Base-by-base conservation (phyloP, 2,888 invertebrate species). In the Rhopalosiphum nymphaeae region DNA sequence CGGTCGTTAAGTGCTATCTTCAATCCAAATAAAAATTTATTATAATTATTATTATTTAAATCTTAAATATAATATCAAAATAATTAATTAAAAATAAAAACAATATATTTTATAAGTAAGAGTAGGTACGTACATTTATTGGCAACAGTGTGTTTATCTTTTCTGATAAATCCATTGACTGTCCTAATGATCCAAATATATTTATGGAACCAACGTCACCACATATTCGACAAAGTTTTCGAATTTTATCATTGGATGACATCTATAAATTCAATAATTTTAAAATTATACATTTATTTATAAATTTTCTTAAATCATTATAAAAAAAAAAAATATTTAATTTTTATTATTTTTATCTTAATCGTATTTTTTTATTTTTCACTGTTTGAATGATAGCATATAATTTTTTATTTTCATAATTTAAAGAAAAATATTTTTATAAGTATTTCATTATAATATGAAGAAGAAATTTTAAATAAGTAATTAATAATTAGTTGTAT, bases 151-250 rank as follows among this genome's bases (percentile, higher is more conserved):
- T 87, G 67, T 94, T 94, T n/a, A 94, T 94, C 29, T 91, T 94
- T 86, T 94, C 94, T 86, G 94, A 57, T 67, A 94, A 42, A 86
- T 94, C 86, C 26, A 91, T 67, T 21, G 86, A 86, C 46, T 94
- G 94, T 44, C 94, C 94, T 13, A 94, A 16, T n/a, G 86, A 91
- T 94, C 94, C 94, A 91, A 91, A 94, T 94, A 94, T 94, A 87
- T 94, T 86, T 42, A 94, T 87, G 16, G 94, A 91, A 53, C 94
- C 94, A 7, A 91, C 61, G 42, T 94, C 86, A 53, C 94, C 94
- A 44, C 94, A 94, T 67, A 94, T 94, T 56, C 94, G 94, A n/a
- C 94, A 94, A 61, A 94, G 90, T 94, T 94, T 94, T 67, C 86
- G 84, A 67, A 91, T 94, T 16, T 67, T 86, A 13, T 94, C 91